These are phyloP conservation scores for Cephalopachus bancanus DNA, from an alignment of 2,797 vertebrate genomes.

Conservation along the genomic window DNA sequence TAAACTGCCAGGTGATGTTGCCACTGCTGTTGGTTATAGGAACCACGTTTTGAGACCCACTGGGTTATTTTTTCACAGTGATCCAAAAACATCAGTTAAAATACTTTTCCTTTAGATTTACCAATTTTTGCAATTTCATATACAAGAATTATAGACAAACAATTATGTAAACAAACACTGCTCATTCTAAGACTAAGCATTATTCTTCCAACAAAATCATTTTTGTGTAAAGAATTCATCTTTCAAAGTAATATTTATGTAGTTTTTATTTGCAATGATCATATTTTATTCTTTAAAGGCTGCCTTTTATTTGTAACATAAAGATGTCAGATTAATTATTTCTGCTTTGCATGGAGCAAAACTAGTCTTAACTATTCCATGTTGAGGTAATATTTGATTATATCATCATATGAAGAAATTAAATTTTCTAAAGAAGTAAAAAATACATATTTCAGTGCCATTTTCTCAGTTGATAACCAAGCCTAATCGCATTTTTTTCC, in stretches of 20 bases:
- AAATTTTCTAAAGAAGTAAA: constrained; percentile 1
- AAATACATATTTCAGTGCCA: background rate
- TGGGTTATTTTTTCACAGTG: background rate
- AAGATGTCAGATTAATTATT: background rate
- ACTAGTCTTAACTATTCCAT: background rate
- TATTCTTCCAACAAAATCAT: background rate
- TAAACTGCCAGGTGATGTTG: background rate
- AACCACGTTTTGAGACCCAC: background rate
- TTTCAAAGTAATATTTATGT: background rate
- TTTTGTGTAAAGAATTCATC: constrained; percentile 20
- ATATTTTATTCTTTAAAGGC: constrained; percentile 6
- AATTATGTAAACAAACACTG: background rate
- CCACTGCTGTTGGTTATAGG: background rate
- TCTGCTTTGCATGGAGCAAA: background rate
- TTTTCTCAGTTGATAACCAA: constrained; percentile 25
- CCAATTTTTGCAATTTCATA: background rate
- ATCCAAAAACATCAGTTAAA: background rate
- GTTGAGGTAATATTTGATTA: background rate
- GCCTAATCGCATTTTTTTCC: background rate
- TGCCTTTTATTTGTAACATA: constrained; percentile 48
- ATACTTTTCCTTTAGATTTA: background rate
- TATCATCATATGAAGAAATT: background rate
- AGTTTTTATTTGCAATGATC: constrained; percentile 18
- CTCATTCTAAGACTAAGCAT: background rate
- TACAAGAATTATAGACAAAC: constrained; percentile 10